Conservation (phyloP, 2,797 vertebrate species). For the Tokudaia muenninki region DNA sequence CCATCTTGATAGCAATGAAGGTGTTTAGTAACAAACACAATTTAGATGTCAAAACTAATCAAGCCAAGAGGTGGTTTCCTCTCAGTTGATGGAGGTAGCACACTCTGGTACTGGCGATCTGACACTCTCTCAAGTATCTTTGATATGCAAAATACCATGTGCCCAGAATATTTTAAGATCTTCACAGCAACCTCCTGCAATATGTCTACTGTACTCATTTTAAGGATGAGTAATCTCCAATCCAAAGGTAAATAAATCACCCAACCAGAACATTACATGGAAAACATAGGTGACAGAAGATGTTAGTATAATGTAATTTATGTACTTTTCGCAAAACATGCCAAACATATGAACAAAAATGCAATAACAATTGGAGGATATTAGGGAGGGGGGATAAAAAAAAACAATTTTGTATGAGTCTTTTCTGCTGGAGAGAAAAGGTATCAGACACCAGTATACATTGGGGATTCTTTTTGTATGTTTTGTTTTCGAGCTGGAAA, state of each 20-base stretch:
- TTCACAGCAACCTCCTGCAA: neutral
- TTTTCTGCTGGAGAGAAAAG: constrained; percentile 15
- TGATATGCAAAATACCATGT: neutral
- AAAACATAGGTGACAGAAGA: neutral
- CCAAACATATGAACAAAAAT: neutral
- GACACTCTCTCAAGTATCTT: neutral
- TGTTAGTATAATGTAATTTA: constrained; percentile 42
- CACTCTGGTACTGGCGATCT: neutral
- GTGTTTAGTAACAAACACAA: neutral
- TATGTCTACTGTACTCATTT: neutral
- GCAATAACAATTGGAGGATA: neutral
- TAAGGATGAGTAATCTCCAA: constrained; percentile 25
- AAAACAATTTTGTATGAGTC: neutral
- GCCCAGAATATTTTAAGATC: constrained; percentile 20
- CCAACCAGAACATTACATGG: constrained; percentile 36
- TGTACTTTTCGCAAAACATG: neutral
- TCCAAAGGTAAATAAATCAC: constrained; percentile 41
- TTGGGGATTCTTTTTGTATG: neutral
- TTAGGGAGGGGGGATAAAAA: neutral
- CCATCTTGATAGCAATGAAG: neutral
- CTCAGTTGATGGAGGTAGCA: neutral
- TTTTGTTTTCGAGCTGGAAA: constrained; percentile 46
- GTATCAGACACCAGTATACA: neutral
- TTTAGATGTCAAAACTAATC: neutral
- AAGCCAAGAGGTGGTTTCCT: neutral